phyloP scores from a whole-genome alignment of 2,888 invertebrate species.

The Peribatodes rhomboidaria region DNA sequence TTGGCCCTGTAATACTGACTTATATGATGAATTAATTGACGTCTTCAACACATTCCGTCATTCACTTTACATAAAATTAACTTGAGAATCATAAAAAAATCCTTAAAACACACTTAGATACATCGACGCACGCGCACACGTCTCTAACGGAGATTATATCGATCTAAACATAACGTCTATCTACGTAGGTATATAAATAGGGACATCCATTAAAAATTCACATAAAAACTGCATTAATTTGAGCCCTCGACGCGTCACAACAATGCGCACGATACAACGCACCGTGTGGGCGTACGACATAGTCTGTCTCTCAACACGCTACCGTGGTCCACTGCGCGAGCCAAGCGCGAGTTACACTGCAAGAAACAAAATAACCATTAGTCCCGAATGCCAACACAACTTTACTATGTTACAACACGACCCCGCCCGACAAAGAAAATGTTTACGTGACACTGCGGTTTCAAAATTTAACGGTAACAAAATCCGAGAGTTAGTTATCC shows the following conservation, averaged over 20 bases:
- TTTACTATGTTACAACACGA: background rate
- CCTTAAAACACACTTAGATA: slow-evolving; percentile 43
- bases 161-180: slow-evolving; percentile 54
- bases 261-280: no score
- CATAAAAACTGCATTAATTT: slow-evolving; percentile 77
- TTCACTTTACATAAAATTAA: slow-evolving; percentile 48
- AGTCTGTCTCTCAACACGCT: slow-evolving; percentile 43
- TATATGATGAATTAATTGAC: slow-evolving; percentile 77
- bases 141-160: slow-evolving; percentile 45
- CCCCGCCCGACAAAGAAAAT: background rate
- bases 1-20: slow-evolving; percentile 84
- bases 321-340: slow-evolving; percentile 37
- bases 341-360: slow-evolving; percentile 66
- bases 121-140: slow-evolving; percentile 42
- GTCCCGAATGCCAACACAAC: background rate
- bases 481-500: background rate
- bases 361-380: slow-evolving; percentile 58
- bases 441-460: background rate
- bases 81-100: slow-evolving; percentile 61
- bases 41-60: slow-evolving; percentile 54
- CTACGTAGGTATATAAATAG: slow-evolving; percentile 55
- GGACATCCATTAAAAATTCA: slow-evolving; percentile 79
- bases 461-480: background rate
- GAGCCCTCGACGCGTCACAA: slow-evolving; percentile 77
- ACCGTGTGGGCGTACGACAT: slow-evolving; percentile 54